These are phyloP conservation scores for Zeus faber DNA, from an alignment of 2,113 vertebrate genomes.

Conservation along the genomic window DNA sequence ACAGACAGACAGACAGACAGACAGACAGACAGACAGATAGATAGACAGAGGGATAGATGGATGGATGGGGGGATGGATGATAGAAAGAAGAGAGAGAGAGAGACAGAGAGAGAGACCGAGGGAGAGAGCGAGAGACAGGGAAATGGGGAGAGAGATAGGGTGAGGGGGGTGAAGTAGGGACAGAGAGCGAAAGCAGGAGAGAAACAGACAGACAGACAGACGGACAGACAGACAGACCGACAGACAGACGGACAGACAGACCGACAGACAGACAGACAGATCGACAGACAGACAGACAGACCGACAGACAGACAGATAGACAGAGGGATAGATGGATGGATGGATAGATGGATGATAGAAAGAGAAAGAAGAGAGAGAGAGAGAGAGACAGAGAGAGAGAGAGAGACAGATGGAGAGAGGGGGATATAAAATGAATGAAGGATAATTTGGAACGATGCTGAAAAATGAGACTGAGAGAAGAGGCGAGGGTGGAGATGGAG, in stretches of 20 bases:
- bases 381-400: constrained; percentile 18
- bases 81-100: constrained; percentile 9
- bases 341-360: not conserved
- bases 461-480: no score
- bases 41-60: constrained; percentile 14
- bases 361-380: not conserved
- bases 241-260: no score
- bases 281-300: constrained; percentile 7
- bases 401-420: constrained; percentile 4
- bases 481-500: no score
- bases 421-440: no score
- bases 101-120: no score
- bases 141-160: no score
- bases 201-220: no score
- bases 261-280: constrained; percentile 18
- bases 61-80: constrained; percentile 5
- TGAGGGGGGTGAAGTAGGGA: constrained; percentile 6
- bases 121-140: no score
- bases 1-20: not conserved
- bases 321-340: constrained; percentile 13
- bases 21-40: constrained; percentile 5
- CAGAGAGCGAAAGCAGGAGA: no score
- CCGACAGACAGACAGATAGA: no score
- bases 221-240: not conserved
- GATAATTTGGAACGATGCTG: no score